phyloP scores from a whole-genome alignment of 2,113 vertebrate genomes.

The Cheilinus undulatus region DNA sequence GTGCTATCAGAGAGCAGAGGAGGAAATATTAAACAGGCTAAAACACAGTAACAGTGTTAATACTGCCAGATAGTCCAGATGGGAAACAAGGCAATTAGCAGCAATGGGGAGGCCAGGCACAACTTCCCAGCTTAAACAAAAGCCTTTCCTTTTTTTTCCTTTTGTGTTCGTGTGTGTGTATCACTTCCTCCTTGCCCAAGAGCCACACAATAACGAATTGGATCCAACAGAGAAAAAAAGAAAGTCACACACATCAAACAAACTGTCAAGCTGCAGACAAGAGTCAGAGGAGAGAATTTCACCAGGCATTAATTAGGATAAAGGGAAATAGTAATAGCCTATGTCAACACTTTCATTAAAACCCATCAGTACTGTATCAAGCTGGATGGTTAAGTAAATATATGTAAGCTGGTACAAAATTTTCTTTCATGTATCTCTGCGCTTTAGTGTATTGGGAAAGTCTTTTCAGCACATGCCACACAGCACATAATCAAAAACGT shows the following conservation, averaged over 20 bases:
- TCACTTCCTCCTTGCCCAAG: slow-evolving; percentile 30
- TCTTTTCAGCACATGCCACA: not conserved
- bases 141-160: slow-evolving; percentile 17
- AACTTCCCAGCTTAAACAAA: slow-evolving; percentile 49
- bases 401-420: slow-evolving; percentile 26
- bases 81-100: slow-evolving; percentile 67
- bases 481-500: not conserved
- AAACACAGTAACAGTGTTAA: slow-evolving; percentile 15
- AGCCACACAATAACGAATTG: slow-evolving; percentile 32
- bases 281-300: slow-evolving; percentile 44
- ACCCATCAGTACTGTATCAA: slow-evolving; percentile 38
- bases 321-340: slow-evolving; percentile 51
- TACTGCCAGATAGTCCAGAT: slow-evolving; percentile 62
- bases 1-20: not conserved
- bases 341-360: slow-evolving; percentile 47
- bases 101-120: slow-evolving; percentile 43
- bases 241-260: slow-evolving; percentile 71
- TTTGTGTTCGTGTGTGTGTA: slow-evolving; percentile 2
- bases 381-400: slow-evolving; percentile 32
- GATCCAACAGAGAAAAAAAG: slow-evolving; percentile 66
- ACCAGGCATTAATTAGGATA: slow-evolving; percentile 60
- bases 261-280: slow-evolving; percentile 60
- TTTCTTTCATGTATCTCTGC: slow-evolving; percentile 8
- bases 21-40: slow-evolving; percentile 14
- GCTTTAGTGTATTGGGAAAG: not conserved